Percentiles rank a stretch among this genome's conserved stretches.
phyloP scores from a whole-genome alignment of 2,888 invertebrate genomes.

The Pyralis farinalis region DNA sequence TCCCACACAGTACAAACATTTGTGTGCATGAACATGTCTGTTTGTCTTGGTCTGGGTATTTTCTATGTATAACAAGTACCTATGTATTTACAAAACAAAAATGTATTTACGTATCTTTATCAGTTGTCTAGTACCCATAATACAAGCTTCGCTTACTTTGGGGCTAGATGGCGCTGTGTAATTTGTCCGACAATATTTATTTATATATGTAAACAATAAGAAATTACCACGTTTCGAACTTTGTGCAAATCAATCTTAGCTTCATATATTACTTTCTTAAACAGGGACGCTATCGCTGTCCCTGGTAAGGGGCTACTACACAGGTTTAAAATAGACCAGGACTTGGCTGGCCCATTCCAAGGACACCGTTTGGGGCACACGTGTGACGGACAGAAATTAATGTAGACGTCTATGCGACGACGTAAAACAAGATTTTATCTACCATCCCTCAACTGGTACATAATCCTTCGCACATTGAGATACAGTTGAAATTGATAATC shows the following conservation, averaged over 20 bases:
- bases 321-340: constrained; percentile 43
- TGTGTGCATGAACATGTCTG: too few relatives aligned
- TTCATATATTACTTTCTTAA: constrained; percentile 21
- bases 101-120: too few relatives aligned
- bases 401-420: constrained; percentile 18
- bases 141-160: too few relatives aligned
- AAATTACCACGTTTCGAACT: too few relatives aligned
- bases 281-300: constrained; percentile 20
- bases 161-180: too few relatives aligned
- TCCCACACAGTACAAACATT: too few relatives aligned
- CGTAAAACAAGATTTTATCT: constrained; percentile 5
- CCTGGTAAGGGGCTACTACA: constrained; percentile 19
- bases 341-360: constrained; percentile 41
- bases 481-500: not conserved
- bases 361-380: constrained; percentile 37
- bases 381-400: constrained; percentile 42
- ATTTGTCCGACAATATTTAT: too few relatives aligned
- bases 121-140: too few relatives aligned
- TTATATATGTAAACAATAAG: too few relatives aligned
- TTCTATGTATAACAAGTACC: too few relatives aligned
- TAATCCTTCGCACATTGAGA: not conserved
- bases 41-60: too few relatives aligned
- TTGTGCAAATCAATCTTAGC: not conserved
- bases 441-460: not conserved
- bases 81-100: too few relatives aligned